Evolutionary conservation across 2,113 vertebrate genomes (phyloP).

Genomic region (Paralichthys olivaceus): DNA sequence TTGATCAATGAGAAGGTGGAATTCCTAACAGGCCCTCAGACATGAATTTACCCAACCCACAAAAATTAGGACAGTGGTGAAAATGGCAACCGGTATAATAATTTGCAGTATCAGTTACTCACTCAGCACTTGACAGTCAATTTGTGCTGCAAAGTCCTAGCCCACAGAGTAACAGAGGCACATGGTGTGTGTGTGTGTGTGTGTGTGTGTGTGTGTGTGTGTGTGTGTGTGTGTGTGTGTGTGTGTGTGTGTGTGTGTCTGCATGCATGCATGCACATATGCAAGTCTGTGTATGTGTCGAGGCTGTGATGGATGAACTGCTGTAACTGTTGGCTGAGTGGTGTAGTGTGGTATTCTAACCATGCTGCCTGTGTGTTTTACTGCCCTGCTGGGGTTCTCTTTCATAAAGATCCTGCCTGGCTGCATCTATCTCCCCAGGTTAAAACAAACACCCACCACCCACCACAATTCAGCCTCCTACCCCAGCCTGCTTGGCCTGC

Average conservation of each 20-base stretch:
- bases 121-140: constrained; percentile 46
- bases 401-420: constrained; percentile 70
- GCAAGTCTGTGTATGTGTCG: constrained; percentile 11
- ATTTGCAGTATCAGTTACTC: constrained; percentile 40
- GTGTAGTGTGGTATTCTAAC: constrained; percentile 81
- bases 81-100: constrained; percentile 37
- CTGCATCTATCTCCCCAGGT: constrained; percentile 82
- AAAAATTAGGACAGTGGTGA: constrained; percentile 44
- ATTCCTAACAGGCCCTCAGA: constrained; percentile 33
- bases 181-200: constrained; percentile 18
- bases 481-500: constrained; percentile 71
- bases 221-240: constrained; percentile 52
- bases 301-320: constrained; percentile 70
- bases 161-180: neutral
- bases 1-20: constrained; percentile 66
- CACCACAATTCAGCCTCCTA: constrained; percentile 65
- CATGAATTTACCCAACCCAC: constrained; percentile 34
- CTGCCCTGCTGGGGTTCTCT: constrained; percentile 62
- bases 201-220: constrained; percentile 17
- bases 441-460: constrained; percentile 83
- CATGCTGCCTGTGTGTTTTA: constrained; percentile 76
- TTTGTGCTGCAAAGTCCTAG: constrained; percentile 38
- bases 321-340: constrained; percentile 48
- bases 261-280: constrained; percentile 19
- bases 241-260: constrained; percentile 44